Base-by-base conservation (phyloP, 2,888 invertebrate species). In the Agrochola macilenta region DNA sequence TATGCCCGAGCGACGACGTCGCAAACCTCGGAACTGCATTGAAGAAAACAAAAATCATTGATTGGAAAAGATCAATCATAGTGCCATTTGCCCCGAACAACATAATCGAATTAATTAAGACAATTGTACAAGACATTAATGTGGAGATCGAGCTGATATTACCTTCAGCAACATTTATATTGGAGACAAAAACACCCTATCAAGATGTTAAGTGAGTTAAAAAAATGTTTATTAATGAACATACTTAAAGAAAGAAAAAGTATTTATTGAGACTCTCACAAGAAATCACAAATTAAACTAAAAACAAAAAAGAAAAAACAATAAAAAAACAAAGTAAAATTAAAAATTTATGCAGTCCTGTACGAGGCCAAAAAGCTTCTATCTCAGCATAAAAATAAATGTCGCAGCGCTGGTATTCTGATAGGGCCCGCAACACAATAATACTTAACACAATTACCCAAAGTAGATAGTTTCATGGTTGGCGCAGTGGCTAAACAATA, bases 11-110 rank as follows among this genome's bases (percentile, higher is more conserved):
- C 20, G 86, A 92, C n/a, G 88, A 94, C 69, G 91, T 92, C 1
- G 78, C 82, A 17, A 86, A 88, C 49, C 86, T 95, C 3, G 88
- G 91, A 87, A 85, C 90, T 12, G 93, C 94, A 4, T 84, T 95
- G 12, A 87, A 61, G 11, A 87, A 70, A 20, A 95, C 95, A 2
- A 90, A 92, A 61, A 2, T 92, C 0, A 91, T 95, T 69, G 89
- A 94, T 74, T 95, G 94, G 94, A 86, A 71, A 3, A 85, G 82
- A 79, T 23, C 57, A 39, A 75, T 92, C 0, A 77, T 85, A 17
- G 69, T 93, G 0, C 91, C 94, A 0, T 94, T 87, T 63, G 87
- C 84, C 0, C 89, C 88, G 0, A 54, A 83, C 20, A 84, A 93
- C n/a, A 83, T 93, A 0, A 78, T 85, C n/a, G 86, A 90, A n/a